Conservation (phyloP, 2,888 invertebrate species). For the Erebia palarica region DNA sequence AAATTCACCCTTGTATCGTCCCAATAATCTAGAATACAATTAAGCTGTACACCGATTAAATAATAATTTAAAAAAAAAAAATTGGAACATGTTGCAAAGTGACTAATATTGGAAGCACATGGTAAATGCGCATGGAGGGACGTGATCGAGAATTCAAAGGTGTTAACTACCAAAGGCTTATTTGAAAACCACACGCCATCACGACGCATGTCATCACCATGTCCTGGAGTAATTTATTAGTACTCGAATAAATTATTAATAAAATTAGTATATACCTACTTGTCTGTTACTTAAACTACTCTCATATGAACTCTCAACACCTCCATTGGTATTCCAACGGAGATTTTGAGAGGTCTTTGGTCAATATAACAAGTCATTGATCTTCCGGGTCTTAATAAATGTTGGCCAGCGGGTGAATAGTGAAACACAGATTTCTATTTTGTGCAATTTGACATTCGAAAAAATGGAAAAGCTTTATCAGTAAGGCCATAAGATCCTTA, state of each 20-base stretch:
- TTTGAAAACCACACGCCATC: conserved; percentile 17
- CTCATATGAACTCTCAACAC: neutral
- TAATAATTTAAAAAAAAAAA: conserved; percentile 23
- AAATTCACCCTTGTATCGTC: neutral
- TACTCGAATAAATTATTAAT: neutral
- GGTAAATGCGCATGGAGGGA: conserved; percentile 26
- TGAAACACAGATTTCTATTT: too few relatives aligned
- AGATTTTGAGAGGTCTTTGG: too few relatives aligned
- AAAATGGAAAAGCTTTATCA: too few relatives aligned
- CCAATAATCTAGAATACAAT: neutral
- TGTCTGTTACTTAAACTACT: too few relatives aligned
- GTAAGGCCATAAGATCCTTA: too few relatives aligned
- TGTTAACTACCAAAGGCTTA: conserved; percentile 17
- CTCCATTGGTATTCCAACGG: too few relatives aligned
- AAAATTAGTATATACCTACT: neutral
- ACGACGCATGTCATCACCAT: conserved; percentile 24
- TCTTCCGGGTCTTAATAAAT: too few relatives aligned
- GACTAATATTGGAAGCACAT: conserved; percentile 32
- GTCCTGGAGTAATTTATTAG: neutral
- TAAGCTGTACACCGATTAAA: conserved; percentile 29
- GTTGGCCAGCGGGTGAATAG: too few relatives aligned
- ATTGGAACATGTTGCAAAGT: conserved; percentile 21
- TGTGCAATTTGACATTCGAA: too few relatives aligned
- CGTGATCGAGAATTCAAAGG: neutral
- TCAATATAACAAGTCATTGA: too few relatives aligned